Conservation (phyloP, 2,113 vertebrate genomes). For the Asarcornis scutulata region DNA sequence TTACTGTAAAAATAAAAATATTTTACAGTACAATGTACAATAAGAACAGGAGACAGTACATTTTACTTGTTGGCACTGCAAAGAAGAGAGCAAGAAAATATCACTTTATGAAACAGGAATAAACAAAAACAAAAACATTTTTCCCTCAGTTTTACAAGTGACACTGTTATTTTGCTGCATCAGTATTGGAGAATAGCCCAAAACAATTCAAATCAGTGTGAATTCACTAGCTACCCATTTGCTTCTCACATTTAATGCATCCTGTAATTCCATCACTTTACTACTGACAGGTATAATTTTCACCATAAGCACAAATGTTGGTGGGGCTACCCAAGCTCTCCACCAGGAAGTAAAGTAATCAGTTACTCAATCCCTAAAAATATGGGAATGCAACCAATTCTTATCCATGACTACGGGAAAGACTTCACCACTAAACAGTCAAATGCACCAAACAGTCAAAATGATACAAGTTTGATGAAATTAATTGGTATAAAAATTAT, state of each 20-base stretch:
- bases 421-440: background rate
- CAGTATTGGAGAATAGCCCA: background rate
- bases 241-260: background rate
- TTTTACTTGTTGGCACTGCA: background rate
- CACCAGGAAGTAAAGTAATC: background rate
- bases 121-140: background rate
- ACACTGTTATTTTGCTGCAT: background rate
- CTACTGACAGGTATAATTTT: background rate
- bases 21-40: background rate
- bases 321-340: background rate
- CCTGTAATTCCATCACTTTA: background rate
- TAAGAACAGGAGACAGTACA: background rate
- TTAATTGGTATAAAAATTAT: background rate
- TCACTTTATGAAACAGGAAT: background rate
- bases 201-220: background rate
- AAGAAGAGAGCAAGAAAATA: background rate
- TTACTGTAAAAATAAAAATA: background rate
- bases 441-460: background rate
- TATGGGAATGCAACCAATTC: background rate
- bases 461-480: background rate
- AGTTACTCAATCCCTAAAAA: background rate
- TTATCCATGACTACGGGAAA: background rate
- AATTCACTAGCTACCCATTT: background rate
- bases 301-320: background rate
- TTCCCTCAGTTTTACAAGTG: background rate